Evolutionary conservation across 2,797 vertebrate species (phyloP), one percentile per base, ranked within the genome.

Genomic region (Myotis daubentonii): DNA sequence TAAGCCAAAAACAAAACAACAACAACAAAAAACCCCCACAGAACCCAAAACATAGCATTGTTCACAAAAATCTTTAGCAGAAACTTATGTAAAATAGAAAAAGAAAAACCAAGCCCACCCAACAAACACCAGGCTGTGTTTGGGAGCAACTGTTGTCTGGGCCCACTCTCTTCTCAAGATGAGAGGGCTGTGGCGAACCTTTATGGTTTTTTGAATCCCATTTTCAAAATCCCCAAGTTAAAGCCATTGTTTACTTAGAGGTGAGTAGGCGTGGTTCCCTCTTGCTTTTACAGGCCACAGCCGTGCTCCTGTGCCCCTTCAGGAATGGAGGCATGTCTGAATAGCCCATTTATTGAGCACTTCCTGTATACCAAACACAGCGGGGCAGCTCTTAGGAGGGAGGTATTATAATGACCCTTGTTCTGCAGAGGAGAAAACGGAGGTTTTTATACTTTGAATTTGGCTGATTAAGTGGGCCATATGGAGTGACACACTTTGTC

Each of bases 371-470:
- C 65, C 8, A 7, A 2, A 16, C 16, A 11, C 38, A 44, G 53
- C n/a, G 55, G 41, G 33, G 41, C 62, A 78, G 36, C 55, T 66
- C 87, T 70, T 76, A 12, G 20, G 49, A 53, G n/a, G 49, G 62
- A 68, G 22, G 10, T 57, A 33, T 88, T 71, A 13, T 25, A 30
- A 68, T 93, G 68, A 82, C n/a, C 57, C 36, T 82, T 92, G n/a
- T 91, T 82, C 75, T 76, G 76, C 78, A 76, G 51, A 90, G 95
- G 93, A 95, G 90, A 94, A 95, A 66, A 88, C 68, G 4, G 88
- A 92, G 60, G 89, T 96, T 95, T 90, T 71, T 66, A 36, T 72
- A 85, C 87, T 94, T 95, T 65, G 47, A 85, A 74, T 75, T 92
- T 86, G 81, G 75, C 74, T 3, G 2, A 13, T 81, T 78, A 76